These are phyloP conservation scores for Abscondita cerata DNA, from an alignment of 2,888 invertebrate genomes.

Conservation along the genomic window DNA sequence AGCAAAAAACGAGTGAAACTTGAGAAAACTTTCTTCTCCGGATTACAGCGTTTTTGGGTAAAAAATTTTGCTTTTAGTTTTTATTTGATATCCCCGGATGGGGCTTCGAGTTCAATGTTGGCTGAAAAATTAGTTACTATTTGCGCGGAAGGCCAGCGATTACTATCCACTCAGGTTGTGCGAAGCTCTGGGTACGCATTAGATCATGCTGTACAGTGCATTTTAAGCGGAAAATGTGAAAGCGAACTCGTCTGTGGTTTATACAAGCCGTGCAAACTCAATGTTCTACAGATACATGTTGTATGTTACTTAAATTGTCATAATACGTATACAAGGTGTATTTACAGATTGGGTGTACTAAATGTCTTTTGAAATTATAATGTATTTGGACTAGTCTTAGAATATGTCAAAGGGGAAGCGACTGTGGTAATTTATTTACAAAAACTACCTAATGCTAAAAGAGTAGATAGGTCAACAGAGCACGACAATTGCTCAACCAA, in stretches of 20 bases:
- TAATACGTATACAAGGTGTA: too few relatives aligned
- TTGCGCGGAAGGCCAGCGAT: slow-evolving; percentile 88
- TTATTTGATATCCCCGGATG: neutral
- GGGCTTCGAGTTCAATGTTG: slow-evolving; percentile 88
- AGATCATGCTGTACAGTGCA: slow-evolving; percentile 79
- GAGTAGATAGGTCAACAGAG: too few relatives aligned
- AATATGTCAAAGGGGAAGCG: slow-evolving; percentile 84
- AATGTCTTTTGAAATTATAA: slow-evolving; percentile 92
- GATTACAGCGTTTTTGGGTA: neutral
- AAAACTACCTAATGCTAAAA: slow-evolving; percentile 17
- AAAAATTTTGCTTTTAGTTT: neutral
- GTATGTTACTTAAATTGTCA: slow-evolving; percentile 56
- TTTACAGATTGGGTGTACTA: too few relatives aligned
- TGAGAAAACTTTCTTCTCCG: neutral
- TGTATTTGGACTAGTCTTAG: slow-evolving; percentile 86
- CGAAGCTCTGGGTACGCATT: slow-evolving; percentile 85
- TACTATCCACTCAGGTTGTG: slow-evolving; percentile 89
- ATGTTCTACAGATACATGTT: slow-evolving; percentile 81
- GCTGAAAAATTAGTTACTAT: slow-evolving; percentile 86
- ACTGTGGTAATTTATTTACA: slow-evolving; percentile 75
- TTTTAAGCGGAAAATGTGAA: slow-evolving; percentile 82
- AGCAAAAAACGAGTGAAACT: neutral
- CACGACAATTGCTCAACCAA: too few relatives aligned
- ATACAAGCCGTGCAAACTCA: slow-evolving; percentile 84
- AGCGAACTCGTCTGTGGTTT: slow-evolving; percentile 86